Evolutionary conservation across 2,797 vertebrate genomes (phyloP).

Genomic region (Percopsis omiscomaycus): DNA sequence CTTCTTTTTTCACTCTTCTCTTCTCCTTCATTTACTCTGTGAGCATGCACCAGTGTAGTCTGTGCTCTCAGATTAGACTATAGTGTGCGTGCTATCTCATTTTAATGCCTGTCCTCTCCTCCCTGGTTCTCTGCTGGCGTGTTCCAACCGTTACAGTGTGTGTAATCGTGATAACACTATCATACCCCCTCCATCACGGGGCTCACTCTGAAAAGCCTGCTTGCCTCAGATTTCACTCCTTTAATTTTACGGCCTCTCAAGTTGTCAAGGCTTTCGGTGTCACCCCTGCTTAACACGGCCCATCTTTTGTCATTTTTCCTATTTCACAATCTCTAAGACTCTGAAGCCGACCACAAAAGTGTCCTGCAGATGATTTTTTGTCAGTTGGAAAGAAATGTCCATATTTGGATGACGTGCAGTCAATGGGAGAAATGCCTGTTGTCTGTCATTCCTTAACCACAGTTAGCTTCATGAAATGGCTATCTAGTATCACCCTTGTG

Average conservation of each 20-base stretch:
- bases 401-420: conserved; percentile 37
- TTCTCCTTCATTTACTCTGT: conserved; percentile 1
- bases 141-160: conserved; percentile 84
- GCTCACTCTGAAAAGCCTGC: conserved; percentile 56
- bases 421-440: conserved; percentile 22
- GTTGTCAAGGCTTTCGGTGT: not conserved
- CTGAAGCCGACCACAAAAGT: not conserved
- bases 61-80: conserved; percentile 66
- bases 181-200: conserved; percentile 67
- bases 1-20: conserved; percentile 2
- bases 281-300: not conserved
- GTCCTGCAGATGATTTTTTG: conserved; percentile 30
- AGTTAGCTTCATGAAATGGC: conserved; percentile 41
- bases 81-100: conserved; percentile 77
- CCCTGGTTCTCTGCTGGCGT: conserved; percentile 50
- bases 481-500: conserved; percentile 61
- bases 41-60: conserved; percentile 25
- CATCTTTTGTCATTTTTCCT: conserved; percentile 16
- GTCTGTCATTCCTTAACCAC: conserved; percentile 13
- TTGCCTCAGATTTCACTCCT: conserved; percentile 50
- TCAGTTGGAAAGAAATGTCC: conserved; percentile 33
- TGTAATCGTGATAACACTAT: conserved; percentile 87
- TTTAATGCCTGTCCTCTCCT: conserved; percentile 58
- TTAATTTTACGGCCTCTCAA: conserved; percentile 11
- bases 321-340: conserved; percentile 3